These are phyloP conservation scores for Anarrhichthys ocellatus DNA, from an alignment of 2,113 vertebrate genomes.

Conservation along the genomic window DNA sequence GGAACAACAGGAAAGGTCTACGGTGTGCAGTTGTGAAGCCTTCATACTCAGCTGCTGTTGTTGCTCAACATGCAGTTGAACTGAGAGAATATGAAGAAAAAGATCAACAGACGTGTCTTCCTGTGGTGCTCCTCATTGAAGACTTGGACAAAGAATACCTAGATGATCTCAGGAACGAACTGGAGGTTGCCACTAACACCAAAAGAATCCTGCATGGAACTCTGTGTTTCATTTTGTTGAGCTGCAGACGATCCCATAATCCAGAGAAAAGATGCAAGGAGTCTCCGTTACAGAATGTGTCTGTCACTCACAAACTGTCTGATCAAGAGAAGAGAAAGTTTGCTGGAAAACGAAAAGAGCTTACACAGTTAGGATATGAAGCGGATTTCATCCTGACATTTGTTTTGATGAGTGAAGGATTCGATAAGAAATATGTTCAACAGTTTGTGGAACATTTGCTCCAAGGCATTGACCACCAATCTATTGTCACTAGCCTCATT, in stretches of 20 bases:
- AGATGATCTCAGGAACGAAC: constrained; percentile 79
- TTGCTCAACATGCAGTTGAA: constrained; percentile 82
- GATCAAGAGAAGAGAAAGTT: constrained; percentile 82
- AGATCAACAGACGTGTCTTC: constrained; percentile 77
- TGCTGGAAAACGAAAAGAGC: constrained; percentile 69
- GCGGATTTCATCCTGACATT: constrained; percentile 85
- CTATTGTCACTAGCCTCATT: constrained; percentile 80
- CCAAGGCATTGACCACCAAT: constrained; percentile 72
- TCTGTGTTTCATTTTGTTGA: constrained; percentile 85
- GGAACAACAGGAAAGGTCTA: constrained; percentile 83
- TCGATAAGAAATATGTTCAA: constrained; percentile 69
- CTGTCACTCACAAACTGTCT: constrained; percentile 87
- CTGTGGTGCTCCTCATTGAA: constrained; percentile 86
- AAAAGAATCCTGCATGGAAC: constrained; percentile 74
- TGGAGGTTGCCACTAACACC: constrained; percentile 76
- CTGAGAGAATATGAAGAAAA: constrained; percentile 86
- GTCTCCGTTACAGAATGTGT: constrained; percentile 81
- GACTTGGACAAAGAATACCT: constrained; percentile 86
- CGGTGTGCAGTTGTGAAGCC: constrained; percentile 85
- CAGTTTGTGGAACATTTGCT: constrained; percentile 83
- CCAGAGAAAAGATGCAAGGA: constrained; percentile 81
- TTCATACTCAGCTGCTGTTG: constrained; percentile 65
- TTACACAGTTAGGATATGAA: constrained; percentile 68
- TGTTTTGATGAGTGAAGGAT: constrained; percentile 87
- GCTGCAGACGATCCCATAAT: constrained; percentile 82